phyloP scores from a whole-genome alignment of 2,113 vertebrate species.

The Syrmaticus mikado region DNA sequence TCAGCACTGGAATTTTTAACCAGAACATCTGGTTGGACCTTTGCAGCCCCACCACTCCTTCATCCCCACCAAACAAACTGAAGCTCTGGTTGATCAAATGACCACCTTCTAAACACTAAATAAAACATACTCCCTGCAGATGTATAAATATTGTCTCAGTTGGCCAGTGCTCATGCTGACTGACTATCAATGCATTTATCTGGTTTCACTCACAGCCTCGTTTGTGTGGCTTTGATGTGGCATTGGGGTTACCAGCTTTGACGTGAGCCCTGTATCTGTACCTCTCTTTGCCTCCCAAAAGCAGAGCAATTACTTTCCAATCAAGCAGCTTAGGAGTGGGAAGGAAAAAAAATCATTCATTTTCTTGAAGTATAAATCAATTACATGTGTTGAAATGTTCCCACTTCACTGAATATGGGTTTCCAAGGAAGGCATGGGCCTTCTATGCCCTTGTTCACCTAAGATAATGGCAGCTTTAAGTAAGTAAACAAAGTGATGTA shows the following conservation, averaged over 20 bases:
- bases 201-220: constrained; percentile 3
- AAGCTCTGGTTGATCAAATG: background rate
- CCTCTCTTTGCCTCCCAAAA: background rate
- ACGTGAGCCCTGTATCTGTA: background rate
- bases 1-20: background rate
- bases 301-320: background rate
- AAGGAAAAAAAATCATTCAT: background rate
- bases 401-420: background rate
- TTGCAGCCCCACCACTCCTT: background rate
- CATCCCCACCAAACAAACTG: background rate
- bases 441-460: background rate
- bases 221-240: constrained; percentile 9
- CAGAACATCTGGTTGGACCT: background rate
- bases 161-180: background rate
- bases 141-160: background rate
- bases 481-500: background rate
- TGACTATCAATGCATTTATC: background rate
- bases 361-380: background rate
- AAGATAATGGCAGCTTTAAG: background rate
- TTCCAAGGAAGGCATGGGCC: background rate
- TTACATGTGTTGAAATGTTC: background rate
- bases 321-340: background rate
- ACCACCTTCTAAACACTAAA: background rate
- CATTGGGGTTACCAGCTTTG: background rate
- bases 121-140: background rate